phyloP scores from a whole-genome alignment of 92 coral and sea anemone genomes.

The Epizoanthus scotinus region DNA sequence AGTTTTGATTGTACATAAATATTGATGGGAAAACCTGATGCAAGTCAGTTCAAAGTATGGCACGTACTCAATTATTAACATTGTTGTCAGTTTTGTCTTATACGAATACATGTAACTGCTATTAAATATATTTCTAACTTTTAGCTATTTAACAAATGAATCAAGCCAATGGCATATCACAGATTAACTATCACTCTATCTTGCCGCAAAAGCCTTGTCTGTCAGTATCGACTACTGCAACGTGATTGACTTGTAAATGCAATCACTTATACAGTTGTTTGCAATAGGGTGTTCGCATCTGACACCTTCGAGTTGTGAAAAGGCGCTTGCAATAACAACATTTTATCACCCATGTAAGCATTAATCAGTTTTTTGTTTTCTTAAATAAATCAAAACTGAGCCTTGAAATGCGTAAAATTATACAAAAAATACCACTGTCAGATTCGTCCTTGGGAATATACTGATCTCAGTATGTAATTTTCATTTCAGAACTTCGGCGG shows the following conservation, averaged over 20 bases:
- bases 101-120: too few relatives aligned
- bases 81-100: too few relatives aligned
- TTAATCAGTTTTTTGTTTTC: slow-evolving; percentile 10
- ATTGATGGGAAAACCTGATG: neutral
- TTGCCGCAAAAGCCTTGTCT: too few relatives aligned
- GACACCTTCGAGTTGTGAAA: slow-evolving; percentile 18
- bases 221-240: neutral
- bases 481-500: neutral
- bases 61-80: too few relatives aligned
- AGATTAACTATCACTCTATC: neutral
- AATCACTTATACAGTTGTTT: neutral
- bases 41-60: too few relatives aligned
- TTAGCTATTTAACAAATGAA: neutral
- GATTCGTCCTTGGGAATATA: too few relatives aligned
- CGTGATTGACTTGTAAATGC: slow-evolving; percentile 7
- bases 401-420: neutral
- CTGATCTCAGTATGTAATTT: too few relatives aligned
- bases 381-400: neutral
- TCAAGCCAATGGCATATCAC: neutral
- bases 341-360: slow-evolving; percentile 23
- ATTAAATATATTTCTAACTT: too few relatives aligned
- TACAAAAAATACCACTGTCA: too few relatives aligned
- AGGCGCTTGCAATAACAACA: slow-evolving; percentile 2
- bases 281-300: neutral
- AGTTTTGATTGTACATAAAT: neutral